A percentile compares a stretch with the other conserved stretches of the same genome.
Conservation (phyloP, 2,888 invertebrate genomes). For the Agrochola lota region DNA sequence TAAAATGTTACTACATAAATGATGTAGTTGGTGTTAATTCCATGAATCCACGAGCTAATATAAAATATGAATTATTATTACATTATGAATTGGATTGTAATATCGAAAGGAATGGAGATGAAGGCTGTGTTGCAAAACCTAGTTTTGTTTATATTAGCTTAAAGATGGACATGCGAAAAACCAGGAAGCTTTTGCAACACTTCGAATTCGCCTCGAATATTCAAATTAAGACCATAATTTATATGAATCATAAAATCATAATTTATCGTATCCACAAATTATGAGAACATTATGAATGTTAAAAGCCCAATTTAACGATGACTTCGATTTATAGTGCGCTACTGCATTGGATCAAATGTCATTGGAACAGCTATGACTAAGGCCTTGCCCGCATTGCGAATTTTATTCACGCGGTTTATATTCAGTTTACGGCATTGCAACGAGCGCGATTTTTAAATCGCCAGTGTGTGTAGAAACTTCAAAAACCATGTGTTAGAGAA, state of each 20-base stretch:
- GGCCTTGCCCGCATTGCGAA: no score
- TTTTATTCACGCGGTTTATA: no score
- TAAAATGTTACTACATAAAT: slow-evolving; percentile 17
- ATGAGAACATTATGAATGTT: slow-evolving; percentile 25
- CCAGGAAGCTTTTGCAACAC: slow-evolving; percentile 46
- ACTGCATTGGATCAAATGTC: slow-evolving; percentile 11
- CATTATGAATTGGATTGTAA: slow-evolving; percentile 56
- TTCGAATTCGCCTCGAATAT: not conserved
- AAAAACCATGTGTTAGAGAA: no score
- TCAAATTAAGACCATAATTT: slow-evolving; percentile 9
- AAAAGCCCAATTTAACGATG: slow-evolving; percentile 23
- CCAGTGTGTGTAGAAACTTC: no score
- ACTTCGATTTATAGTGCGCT: slow-evolving; percentile 37
- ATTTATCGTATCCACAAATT: slow-evolving; percentile 15
- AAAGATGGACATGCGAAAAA: slow-evolving; percentile 33
- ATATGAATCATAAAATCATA: slow-evolving; percentile 18
- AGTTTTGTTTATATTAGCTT: slow-evolving; percentile 36
- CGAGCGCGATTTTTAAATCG: no score
- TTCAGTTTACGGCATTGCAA: no score
- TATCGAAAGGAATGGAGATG: slow-evolving; percentile 64
- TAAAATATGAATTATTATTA: slow-evolving; percentile 49
- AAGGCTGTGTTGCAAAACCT: slow-evolving; percentile 61
- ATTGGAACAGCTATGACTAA: not conserved
- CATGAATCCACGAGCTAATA: slow-evolving; percentile 4
- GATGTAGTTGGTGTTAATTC: not conserved